Conservation (phyloP, 2,797 vertebrate species). For the Pelobates cultripes region DNA sequence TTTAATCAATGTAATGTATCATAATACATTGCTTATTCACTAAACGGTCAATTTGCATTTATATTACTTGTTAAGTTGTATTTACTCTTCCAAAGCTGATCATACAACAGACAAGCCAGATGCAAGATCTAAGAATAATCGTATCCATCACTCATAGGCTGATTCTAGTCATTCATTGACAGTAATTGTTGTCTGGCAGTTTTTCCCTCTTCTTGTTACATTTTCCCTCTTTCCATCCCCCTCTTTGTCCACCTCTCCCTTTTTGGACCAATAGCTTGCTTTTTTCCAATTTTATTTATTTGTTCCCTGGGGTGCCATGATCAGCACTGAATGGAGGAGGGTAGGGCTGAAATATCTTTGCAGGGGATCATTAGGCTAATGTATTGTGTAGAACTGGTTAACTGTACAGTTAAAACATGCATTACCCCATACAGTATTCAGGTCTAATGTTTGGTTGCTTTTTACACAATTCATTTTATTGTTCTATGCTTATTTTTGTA, state of each 20-base stretch:
- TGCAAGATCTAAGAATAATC: neutral
- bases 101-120: neutral
- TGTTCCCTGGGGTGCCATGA: conserved; percentile 30
- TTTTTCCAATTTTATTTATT: neutral
- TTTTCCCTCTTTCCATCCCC: conserved; percentile 7
- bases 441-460: too few species aligned
- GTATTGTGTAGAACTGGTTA: neutral
- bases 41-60: too few species aligned
- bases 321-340: conserved; percentile 3
- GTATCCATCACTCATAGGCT: too few species aligned
- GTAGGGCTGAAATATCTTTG: conserved; percentile 14
- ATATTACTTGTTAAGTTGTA: too few species aligned
- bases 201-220: neutral
- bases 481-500: too few species aligned
- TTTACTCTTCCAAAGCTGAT: too few species aligned
- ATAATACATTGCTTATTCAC: too few species aligned
- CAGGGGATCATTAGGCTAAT: neutral
- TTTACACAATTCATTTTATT: too few species aligned
- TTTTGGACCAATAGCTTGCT: neutral
- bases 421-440: too few species aligned
- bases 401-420: neutral
- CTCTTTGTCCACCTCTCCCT: neutral
- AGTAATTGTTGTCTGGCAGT: conserved; percentile 9
- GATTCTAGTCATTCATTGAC: neutral
- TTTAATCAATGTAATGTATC: too few species aligned